These are phyloP conservation scores for Lanistes nyassanus DNA, from an alignment of 1,140 invertebrate genomes.

Conservation along the genomic window DNA sequence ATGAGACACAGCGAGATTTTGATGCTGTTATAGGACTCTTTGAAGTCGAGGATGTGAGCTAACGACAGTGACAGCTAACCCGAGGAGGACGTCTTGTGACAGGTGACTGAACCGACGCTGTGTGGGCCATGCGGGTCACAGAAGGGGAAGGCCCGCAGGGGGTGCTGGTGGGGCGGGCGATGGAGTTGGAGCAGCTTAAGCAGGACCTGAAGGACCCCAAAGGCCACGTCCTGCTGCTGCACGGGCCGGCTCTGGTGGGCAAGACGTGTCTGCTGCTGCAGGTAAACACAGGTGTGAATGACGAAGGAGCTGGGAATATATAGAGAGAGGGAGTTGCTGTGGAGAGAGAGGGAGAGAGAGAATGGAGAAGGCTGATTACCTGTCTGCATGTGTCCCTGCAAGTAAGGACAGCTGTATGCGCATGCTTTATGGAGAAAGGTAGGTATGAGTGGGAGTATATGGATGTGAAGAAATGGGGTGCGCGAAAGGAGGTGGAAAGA, in stretches of 20 bases:
- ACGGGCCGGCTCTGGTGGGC: constrained; percentile 24
- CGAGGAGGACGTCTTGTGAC: background rate
- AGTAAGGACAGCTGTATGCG: too few species aligned
- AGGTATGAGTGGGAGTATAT: too few species aligned
- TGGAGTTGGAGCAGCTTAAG: constrained; percentile 20
- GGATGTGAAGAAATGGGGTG: too few species aligned
- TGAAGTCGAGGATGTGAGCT: too few species aligned
- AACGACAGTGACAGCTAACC: too few species aligned
- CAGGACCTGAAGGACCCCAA: background rate
- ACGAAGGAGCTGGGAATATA: too few species aligned
- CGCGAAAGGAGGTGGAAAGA: too few species aligned
- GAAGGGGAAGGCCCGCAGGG: background rate
- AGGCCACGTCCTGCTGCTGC: background rate
- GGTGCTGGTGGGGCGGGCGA: constrained; percentile 16
- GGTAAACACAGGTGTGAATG: background rate
- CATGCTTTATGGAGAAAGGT: too few species aligned
- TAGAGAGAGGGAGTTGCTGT: background rate
- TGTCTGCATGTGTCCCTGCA: too few species aligned
- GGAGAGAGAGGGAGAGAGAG: background rate
- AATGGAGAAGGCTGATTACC: too few species aligned
- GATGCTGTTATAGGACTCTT: too few species aligned
- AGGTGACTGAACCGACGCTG: background rate
- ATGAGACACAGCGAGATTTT: too few species aligned
- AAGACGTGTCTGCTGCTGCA: constrained; percentile 14
- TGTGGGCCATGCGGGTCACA: background rate